These are phyloP conservation scores for Drosophila putrida DNA, from an alignment of 2,888 invertebrate genomes.

Conservation along the genomic window DNA sequence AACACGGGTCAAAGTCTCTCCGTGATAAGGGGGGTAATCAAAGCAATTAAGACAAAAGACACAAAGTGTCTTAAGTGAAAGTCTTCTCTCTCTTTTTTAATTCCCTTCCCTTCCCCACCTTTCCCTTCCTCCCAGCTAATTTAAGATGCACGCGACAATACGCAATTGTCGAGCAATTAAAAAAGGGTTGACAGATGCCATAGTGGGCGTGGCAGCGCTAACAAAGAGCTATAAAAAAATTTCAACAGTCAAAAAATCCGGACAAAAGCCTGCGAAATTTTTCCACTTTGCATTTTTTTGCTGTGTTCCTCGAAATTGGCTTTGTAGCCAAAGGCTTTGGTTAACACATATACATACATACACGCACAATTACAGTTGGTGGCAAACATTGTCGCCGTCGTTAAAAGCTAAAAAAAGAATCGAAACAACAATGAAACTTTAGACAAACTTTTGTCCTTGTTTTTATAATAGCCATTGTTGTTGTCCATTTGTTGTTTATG, in stretches of 20 bases:
- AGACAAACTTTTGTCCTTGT: slow-evolving; percentile 45
- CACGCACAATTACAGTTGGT: slow-evolving; percentile 20
- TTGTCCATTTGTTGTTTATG: slow-evolving; percentile 14
- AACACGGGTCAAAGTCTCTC: slow-evolving; percentile 13
- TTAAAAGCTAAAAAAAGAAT: slow-evolving; percentile 19
- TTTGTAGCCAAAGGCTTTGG: slow-evolving; percentile 60
- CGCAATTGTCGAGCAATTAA: slow-evolving; percentile 42
- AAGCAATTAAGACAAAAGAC: slow-evolving; percentile 42
- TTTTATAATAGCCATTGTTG: slow-evolving; percentile 7
- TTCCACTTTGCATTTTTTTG: slow-evolving; percentile 31
- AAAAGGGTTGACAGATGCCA: slow-evolving; percentile 49
- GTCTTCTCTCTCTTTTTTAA: neutral
- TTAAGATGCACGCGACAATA: slow-evolving; percentile 27
- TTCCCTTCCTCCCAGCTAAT: slow-evolving; percentile 17
- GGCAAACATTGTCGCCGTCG: slow-evolving; percentile 10
- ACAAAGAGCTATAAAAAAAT: slow-evolving; percentile 20
- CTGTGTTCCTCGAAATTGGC: slow-evolving; percentile 61
- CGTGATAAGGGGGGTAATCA: slow-evolving; percentile 30
- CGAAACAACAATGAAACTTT: slow-evolving; percentile 39
- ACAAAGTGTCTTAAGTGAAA: slow-evolving; percentile 27
- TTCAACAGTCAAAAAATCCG: slow-evolving; percentile 8
- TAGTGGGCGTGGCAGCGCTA: slow-evolving; percentile 25
- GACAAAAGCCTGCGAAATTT: slow-evolving; percentile 12
- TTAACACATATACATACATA: slow-evolving; percentile 23
- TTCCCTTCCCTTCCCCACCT: neutral